These are phyloP conservation scores for Gastrophryne carolinensis DNA, from an alignment of 2,797 vertebrate genomes.

Conservation along the genomic window DNA sequence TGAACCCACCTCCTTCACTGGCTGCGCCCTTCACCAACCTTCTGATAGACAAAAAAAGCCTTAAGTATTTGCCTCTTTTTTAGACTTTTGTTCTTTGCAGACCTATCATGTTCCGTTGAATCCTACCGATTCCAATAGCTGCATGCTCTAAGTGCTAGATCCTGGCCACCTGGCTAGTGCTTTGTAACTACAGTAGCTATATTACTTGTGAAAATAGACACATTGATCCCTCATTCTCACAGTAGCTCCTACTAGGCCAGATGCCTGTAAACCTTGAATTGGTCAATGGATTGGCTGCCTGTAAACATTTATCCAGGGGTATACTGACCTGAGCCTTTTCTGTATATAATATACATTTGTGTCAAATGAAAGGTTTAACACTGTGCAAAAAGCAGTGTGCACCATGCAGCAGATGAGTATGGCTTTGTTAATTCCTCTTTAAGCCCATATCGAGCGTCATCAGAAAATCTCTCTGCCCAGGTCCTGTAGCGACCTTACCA, in stretches of 20 bases:
- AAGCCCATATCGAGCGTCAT: too few relatives aligned
- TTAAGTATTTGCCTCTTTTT: slow-evolving; percentile 95
- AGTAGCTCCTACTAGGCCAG: neutral
- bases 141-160: slow-evolving; percentile 2
- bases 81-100: slow-evolving; percentile 68
- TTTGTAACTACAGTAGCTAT: neutral
- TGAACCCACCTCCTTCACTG: slow-evolving; percentile 77
- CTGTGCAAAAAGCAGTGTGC: neutral
- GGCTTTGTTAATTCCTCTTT: too few relatives aligned
- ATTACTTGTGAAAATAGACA: neutral
- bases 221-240: neutral
- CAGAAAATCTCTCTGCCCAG: too few relatives aligned
- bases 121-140: neutral
- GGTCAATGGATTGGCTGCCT: neutral
- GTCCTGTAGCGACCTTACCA: too few relatives aligned
- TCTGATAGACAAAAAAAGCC: slow-evolving; percentile 88
- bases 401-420: too few relatives aligned
- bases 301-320: neutral
- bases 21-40: slow-evolving; percentile 80
- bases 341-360: neutral
- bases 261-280: neutral
- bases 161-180: neutral
- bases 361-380: neutral
- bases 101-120: slow-evolving; percentile 16
- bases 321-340: too few relatives aligned